Percentiles rank a stretch among this genome's conserved stretches.
Evolutionary conservation across 2,113 vertebrate genomes (phyloP).

Genomic region (Actinemys pallida): DNA sequence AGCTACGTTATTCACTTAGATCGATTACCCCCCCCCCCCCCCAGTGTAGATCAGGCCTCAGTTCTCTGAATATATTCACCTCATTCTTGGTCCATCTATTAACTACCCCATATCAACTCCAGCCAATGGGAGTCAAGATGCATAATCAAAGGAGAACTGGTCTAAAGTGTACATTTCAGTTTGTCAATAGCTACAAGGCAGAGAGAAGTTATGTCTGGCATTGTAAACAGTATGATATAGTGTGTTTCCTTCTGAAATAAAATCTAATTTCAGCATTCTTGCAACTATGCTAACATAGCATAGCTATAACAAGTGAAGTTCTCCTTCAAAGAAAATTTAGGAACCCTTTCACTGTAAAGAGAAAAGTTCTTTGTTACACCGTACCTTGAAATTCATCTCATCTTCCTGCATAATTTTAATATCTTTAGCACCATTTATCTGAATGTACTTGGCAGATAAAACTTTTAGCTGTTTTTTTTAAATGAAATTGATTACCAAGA

Average conservation of each 20-base stretch:
- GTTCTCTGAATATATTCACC: background rate
- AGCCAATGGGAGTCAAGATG: background rate
- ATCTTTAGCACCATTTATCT: constrained; percentile 39
- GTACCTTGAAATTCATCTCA: background rate
- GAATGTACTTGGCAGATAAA: constrained; percentile 33
- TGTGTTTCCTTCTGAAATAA: background rate
- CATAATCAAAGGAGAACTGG: background rate
- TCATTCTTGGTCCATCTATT: background rate
- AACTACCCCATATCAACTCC: background rate
- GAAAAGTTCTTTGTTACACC: background rate
- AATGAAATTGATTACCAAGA: constrained; percentile 72
- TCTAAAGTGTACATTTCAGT: background rate
- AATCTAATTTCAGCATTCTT: background rate
- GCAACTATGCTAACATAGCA: background rate
- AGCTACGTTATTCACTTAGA: too few species aligned
- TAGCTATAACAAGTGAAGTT: background rate
- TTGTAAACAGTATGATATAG: background rate
- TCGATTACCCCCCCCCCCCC: too few species aligned
- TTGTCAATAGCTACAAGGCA: background rate
- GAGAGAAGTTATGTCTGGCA: background rate
- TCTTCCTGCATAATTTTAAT: constrained; percentile 6
- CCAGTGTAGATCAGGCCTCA: background rate
- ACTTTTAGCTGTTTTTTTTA: constrained; percentile 40
- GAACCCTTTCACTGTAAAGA: background rate
- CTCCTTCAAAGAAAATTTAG: background rate